A percentile compares a stretch with the other conserved stretches of the same genome.
Conservation (phyloP, 2,113 vertebrate genomes). For the Halcyon senegalensis region DNA sequence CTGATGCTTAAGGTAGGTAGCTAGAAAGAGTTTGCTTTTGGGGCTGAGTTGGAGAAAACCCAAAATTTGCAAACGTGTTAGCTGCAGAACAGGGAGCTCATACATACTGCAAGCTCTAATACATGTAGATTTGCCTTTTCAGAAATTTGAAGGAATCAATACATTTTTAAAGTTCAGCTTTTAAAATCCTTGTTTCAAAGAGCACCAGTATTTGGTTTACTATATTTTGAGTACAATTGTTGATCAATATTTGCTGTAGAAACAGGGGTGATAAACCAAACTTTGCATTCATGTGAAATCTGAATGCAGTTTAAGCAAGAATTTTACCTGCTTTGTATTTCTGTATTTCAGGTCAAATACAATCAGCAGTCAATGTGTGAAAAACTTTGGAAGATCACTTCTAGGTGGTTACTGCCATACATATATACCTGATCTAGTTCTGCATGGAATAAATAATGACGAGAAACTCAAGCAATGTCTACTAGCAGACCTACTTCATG, state of each 20-base stretch:
- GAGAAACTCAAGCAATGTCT: slow-evolving; percentile 84
- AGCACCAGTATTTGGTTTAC: not conserved
- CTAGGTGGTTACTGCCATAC: slow-evolving; percentile 87
- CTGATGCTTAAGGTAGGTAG: not conserved
- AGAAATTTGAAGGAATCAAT: not conserved
- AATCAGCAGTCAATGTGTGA: slow-evolving; percentile 77
- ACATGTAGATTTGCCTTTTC: not conserved
- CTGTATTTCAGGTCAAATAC: slow-evolving; percentile 77
- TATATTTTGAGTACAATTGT: not conserved
- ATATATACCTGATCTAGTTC: slow-evolving; percentile 86
- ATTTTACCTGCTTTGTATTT: not conserved
- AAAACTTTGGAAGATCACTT: slow-evolving; percentile 85
- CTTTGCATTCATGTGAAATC: not conserved
- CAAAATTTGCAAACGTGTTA: not conserved
- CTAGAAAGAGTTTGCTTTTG: not conserved
- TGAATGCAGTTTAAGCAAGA: not conserved
- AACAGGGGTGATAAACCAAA: not conserved
- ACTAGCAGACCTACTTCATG: slow-evolving; percentile 80
- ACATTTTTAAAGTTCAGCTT: not conserved
- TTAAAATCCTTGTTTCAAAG: not conserved
- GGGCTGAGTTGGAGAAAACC: not conserved
- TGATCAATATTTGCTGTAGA: not conserved
- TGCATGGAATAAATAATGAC: slow-evolving; percentile 83
- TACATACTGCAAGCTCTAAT: not conserved
- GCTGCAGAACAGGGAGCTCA: not conserved